Evolutionary conservation across 2,797 vertebrate species (phyloP).

Genomic region (Microctenopoma lineatum): DNA sequence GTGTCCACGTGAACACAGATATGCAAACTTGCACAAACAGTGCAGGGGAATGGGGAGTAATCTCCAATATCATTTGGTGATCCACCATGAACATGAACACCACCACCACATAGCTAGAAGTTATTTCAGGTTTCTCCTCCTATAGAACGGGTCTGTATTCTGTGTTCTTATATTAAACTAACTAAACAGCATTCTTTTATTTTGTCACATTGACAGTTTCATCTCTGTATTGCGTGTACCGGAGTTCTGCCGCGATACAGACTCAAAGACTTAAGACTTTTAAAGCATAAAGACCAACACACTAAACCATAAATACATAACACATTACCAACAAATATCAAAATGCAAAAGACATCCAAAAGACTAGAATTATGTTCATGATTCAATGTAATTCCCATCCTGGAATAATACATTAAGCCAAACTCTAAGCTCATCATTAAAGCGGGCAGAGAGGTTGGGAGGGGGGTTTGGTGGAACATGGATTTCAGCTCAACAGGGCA

Average conservation of each 20-base stretch:
- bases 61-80: constrained; percentile 54
- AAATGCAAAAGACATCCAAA: constrained; percentile 2
- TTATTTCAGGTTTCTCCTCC: too few species aligned
- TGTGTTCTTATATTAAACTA: too few species aligned
- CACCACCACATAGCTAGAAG: too few species aligned
- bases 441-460: neutral
- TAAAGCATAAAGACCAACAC: too few species aligned
- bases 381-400: constrained; percentile 24
- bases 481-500: constrained; percentile 44
- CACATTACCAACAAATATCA: neutral
- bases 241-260: too few species aligned
- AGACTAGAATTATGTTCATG: neutral
- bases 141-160: too few species aligned
- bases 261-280: too few species aligned
- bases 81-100: constrained; percentile 44
- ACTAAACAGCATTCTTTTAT: too few species aligned
- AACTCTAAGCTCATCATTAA: constrained; percentile 19
- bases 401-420: constrained; percentile 30
- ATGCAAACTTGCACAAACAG: constrained; percentile 23
- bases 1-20: neutral
- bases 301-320: neutral
- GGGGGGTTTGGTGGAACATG: neutral
- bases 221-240: too few species aligned
- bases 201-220: too few species aligned
- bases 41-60: constrained; percentile 25